Evolutionary conservation across 2,113 vertebrate genomes (phyloP).

Genomic region (Tichodroma muraria): DNA sequence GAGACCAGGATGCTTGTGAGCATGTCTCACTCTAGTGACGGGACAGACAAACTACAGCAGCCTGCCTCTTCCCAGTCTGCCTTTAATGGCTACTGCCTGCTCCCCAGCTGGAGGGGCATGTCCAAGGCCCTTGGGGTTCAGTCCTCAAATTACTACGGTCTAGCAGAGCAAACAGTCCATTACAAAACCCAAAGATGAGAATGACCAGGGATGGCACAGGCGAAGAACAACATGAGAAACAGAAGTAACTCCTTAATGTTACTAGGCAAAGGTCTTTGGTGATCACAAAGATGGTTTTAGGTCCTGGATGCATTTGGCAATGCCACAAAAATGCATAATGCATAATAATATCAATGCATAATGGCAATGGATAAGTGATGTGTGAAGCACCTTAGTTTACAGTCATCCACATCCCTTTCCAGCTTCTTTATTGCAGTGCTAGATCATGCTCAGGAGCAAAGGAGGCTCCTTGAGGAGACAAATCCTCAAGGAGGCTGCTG

Average conservation of each 20-base stretch:
- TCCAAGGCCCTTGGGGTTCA: not conserved
- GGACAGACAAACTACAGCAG: slow-evolving; percentile 38
- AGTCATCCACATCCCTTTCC: not conserved
- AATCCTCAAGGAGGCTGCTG: not conserved
- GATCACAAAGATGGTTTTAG: not conserved
- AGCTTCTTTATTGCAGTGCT: not conserved
- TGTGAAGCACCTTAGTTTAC: not conserved
- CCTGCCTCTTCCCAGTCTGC: not conserved
- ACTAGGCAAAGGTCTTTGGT: not conserved
- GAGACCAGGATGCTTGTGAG: slow-evolving; percentile 8
- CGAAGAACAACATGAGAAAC: not conserved
- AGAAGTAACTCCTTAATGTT: not conserved
- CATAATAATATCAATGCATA: no score
- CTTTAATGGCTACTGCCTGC: not conserved
- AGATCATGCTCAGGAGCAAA: not conserved
- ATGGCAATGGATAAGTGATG: not conserved
- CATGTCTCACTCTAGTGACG: slow-evolving; percentile 59
- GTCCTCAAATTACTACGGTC: not conserved
- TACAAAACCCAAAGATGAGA: not conserved
- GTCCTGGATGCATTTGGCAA: not conserved
- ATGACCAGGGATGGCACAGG: not conserved
- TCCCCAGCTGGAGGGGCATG: not conserved
- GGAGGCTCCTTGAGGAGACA: no score
- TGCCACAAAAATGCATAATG: no score
- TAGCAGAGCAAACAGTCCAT: not conserved